A percentile compares a stretch with the other conserved stretches of the same genome.
Evolutionary conservation across 2,113 vertebrate species (phyloP).

Genomic region (Genyomyrus donnyi): DNA sequence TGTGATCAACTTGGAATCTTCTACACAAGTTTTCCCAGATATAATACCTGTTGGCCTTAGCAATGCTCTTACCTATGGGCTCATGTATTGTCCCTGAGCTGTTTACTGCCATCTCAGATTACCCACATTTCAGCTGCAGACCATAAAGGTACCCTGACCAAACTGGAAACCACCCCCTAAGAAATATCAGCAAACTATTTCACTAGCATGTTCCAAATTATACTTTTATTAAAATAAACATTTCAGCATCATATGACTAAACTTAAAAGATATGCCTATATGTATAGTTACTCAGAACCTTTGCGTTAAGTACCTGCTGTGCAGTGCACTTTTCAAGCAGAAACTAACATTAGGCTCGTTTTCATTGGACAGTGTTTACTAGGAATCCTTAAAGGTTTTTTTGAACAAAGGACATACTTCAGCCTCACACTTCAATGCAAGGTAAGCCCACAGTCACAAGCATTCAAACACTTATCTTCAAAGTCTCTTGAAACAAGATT

Average conservation of each 20-base stretch:
- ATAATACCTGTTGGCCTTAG: background rate
- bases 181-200: background rate
- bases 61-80: background rate
- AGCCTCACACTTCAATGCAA: conserved; percentile 1
- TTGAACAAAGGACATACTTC: conserved; percentile 10
- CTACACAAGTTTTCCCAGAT: background rate
- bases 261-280: conserved; percentile 17
- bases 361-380: conserved; percentile 16
- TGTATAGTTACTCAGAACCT: background rate
- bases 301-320: background rate
- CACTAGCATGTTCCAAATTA: conserved; percentile 6
- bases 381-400: background rate
- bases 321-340: background rate
- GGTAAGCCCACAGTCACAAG: conserved; percentile 8
- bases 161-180: background rate
- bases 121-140: background rate
- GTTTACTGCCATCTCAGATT: background rate
- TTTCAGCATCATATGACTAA: conserved; percentile 1
- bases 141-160: background rate
- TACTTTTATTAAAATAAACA: conserved; percentile 19
- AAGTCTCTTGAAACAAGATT: conserved; percentile 5
- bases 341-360: conserved; percentile 1
- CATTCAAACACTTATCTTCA: background rate
- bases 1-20: background rate
- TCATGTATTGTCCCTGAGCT: background rate